Evolutionary conservation across 1,140 invertebrate genomes (phyloP).

Genomic region (Pentalonia nigronervosa): DNA sequence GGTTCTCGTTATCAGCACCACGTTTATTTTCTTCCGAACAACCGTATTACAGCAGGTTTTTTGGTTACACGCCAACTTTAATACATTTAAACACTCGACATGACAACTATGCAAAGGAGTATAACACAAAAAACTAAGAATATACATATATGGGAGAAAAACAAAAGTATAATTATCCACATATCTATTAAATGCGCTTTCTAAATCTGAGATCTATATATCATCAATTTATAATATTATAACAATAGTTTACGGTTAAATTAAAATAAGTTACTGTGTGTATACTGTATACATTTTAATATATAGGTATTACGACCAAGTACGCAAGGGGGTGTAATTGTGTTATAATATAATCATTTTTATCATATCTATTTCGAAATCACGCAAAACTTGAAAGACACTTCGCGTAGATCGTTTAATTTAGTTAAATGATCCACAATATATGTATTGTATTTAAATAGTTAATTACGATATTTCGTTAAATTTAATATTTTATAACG

Average conservation of each 20-base stretch:
- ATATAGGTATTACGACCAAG: neutral
- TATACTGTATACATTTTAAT: neutral
- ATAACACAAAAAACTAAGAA: neutral
- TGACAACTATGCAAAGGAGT: neutral
- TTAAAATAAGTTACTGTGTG: neutral
- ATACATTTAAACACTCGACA: neutral
- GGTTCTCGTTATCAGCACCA: neutral
- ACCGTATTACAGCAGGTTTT: neutral
- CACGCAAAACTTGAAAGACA: neutral
- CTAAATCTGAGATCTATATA: neutral
- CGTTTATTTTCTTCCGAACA: neutral
- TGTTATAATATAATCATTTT: neutral
- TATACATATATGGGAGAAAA: neutral
- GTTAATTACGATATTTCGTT: neutral
- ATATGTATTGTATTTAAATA: neutral
- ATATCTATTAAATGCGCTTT: neutral
- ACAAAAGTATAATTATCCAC: neutral
- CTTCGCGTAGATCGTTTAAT: neutral
- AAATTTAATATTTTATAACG: conserved; percentile 17
- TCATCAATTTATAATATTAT: neutral
- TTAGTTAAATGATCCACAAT: neutral
- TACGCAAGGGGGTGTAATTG: neutral
- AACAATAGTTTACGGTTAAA: neutral
- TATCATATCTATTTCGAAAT: neutral
- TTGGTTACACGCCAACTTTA: neutral